Conservation (phyloP, 2,113 vertebrate species). For the Brachirus orientalis region DNA sequence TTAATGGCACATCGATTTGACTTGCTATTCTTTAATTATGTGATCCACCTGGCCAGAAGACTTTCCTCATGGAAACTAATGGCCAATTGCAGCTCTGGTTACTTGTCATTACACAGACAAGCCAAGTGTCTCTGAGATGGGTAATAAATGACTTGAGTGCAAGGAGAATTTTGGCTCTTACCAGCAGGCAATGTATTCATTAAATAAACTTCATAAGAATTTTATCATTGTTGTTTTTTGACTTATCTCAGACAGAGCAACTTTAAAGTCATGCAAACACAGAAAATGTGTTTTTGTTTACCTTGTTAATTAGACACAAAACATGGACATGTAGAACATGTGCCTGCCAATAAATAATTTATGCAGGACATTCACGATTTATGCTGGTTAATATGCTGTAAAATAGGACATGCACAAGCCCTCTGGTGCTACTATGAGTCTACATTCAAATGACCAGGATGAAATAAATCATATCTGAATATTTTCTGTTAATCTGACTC, state of each 20-base stretch:
- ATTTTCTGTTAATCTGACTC: no score
- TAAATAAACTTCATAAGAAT: conserved; percentile 38
- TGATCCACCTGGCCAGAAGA: conserved; percentile 62
- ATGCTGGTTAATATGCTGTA: conserved; percentile 25
- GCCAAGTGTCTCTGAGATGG: conserved; percentile 49
- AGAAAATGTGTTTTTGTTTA: conserved; percentile 6
- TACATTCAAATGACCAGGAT: conserved; percentile 11
- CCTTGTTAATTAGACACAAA: conserved; percentile 19
- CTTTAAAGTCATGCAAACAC: conserved; percentile 2
- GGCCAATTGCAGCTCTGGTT: conserved; percentile 66
- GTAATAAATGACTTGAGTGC: conserved; percentile 37
- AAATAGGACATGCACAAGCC: conserved; percentile 20
- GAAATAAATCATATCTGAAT: no score
- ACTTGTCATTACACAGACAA: conserved; percentile 60
- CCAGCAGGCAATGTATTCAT: conserved; percentile 37
- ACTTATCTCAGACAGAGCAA: conserved; percentile 7
- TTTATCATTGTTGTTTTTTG: conserved; percentile 39
- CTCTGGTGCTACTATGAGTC: conserved; percentile 21
- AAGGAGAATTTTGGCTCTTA: conserved; percentile 33
- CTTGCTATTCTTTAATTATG: conserved; percentile 73
- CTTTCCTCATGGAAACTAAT: conserved; percentile 71
- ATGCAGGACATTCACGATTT: conserved; percentile 41
- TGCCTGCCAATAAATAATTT: conserved; percentile 52
- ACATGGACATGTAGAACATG: not conserved
- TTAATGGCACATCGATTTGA: conserved; percentile 54